phyloP scores from a whole-genome alignment of 2,797 vertebrate species.

The Rhinichthys osculus region DNA sequence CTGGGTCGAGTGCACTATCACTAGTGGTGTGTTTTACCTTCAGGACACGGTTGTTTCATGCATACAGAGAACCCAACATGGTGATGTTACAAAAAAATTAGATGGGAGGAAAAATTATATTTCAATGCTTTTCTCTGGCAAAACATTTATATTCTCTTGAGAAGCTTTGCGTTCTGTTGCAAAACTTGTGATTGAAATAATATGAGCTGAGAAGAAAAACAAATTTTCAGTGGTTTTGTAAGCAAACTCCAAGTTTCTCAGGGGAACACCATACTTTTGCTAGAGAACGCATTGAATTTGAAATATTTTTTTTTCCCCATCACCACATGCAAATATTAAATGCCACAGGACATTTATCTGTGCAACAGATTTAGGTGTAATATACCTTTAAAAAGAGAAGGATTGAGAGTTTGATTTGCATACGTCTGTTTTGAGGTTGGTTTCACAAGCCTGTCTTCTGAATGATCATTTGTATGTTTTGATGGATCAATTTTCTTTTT shows the following conservation, averaged over 20 bases:
- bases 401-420: not conserved
- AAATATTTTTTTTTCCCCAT: not conserved
- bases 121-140: not conserved
- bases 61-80: not conserved
- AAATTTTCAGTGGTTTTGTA: not conserved
- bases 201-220: not conserved
- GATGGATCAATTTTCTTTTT: no score
- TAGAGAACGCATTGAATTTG: not conserved
- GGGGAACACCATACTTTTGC: not conserved
- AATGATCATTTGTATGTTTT: not conserved
- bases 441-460: not conserved
- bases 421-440: not conserved
- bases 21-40: slow-evolving; percentile 47
- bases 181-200: not conserved
- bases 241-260: not conserved
- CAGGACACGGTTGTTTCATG: not conserved
- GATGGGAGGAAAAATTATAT: not conserved
- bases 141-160: not conserved
- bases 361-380: not conserved
- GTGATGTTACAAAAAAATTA: not conserved
- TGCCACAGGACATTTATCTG: not conserved
- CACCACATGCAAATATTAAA: not conserved
- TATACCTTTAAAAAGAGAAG: not conserved
- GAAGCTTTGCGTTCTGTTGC: not conserved
- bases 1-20: slow-evolving; percentile 82